Evolutionary conservation across 2,113 vertebrate species (phyloP).

Genomic region (Microtus oregoni): DNA sequence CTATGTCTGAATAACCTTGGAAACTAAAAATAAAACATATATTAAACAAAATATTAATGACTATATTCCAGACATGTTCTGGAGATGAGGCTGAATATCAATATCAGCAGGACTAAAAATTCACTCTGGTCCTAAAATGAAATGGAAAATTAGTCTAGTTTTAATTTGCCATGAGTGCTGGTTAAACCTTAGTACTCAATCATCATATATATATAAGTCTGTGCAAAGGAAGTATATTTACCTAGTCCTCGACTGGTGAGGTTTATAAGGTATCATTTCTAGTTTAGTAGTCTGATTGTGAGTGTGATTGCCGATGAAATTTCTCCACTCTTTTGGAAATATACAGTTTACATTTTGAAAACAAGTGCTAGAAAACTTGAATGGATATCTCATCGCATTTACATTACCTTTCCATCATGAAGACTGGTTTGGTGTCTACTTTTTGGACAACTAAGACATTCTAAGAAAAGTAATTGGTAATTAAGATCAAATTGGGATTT

Average conservation of each 20-base stretch:
- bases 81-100: neutral
- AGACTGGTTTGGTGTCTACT: neutral
- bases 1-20: neutral
- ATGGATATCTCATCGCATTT: neutral
- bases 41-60: neutral
- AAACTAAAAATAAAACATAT: constrained; percentile 9
- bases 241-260: neutral
- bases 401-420: neutral
- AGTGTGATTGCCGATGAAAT: constrained; percentile 4
- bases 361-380: constrained; percentile 45
- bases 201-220: constrained; percentile 41
- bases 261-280: constrained; percentile 33
- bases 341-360: constrained; percentile 27
- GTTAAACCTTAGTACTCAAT: neutral
- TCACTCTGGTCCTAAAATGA: constrained; percentile 51
- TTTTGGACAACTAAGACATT: neutral
- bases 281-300: constrained; percentile 13
- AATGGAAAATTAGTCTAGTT: constrained; percentile 46
- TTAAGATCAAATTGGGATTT: constrained; percentile 26
- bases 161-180: constrained; percentile 26
- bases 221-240: neutral
- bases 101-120: constrained; percentile 42
- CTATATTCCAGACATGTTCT: constrained; percentile 51
- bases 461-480: constrained; percentile 51
- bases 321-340: neutral